Evolutionary conservation across 2,113 vertebrate genomes (phyloP), one percentile per base, ranked within the genome.

Genomic region (Phaethon lepturus): DNA sequence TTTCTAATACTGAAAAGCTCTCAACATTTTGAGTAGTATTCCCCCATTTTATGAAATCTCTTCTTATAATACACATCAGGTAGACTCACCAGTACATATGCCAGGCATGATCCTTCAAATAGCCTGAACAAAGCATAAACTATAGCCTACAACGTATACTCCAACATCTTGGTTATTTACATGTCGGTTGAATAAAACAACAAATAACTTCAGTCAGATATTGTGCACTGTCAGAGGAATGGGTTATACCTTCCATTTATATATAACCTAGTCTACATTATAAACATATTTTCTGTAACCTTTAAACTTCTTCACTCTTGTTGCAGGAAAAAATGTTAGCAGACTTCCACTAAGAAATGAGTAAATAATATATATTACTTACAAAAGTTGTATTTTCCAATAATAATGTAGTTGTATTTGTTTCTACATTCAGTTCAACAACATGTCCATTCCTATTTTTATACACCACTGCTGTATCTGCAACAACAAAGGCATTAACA

Each of bases 391-490:
- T 98, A 95, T 99, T 99, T 97, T 98, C 98, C 98, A 99, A 97
- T 95, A 99, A 96, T 77, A 99, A 98, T 63, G 98, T 99, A 0
- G 99, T 99, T 90, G 98, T 97, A 86, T 99, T 99, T 75, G 98
- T 99, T 94, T 99, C 97, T 97, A 99, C 98, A 97, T 99, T 99
- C 98, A 99, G 98, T 96, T 99, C 99, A 98, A 99, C 98, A 96
- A 99, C 99, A 77, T 99, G 99, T 86, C 99, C 99, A 52, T 99
- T 98, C n/a, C 98, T 98, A 95, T 98, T 99, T 98, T 99, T 99
- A 98, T 99, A 99, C 94, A 99, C 98, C 96, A 99, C 98, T 96
- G 99, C 98, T 92, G 99, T 98, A 98, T 99, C 99, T 99, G 98
- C 81, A 96, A 97, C 25, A 91, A 98, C 86, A 98, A 98, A 97